Percentiles rank a stretch among this genome's conserved stretches.
Conservation (phyloP, 2,888 invertebrate genomes). For the Strigamia transsilvanica region DNA sequence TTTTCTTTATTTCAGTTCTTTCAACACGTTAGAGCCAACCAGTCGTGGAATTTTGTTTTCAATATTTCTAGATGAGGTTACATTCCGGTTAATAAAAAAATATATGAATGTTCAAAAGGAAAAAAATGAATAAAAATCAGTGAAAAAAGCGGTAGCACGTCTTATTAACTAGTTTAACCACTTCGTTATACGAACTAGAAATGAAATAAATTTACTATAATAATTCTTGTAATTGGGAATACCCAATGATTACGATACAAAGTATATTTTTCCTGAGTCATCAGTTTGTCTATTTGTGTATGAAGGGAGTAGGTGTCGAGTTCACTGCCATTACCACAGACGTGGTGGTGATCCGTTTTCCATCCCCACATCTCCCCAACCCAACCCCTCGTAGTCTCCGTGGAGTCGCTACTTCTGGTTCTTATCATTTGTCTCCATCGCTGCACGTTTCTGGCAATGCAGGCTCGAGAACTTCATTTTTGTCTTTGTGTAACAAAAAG, state of each 20-base stretch:
- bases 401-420: conserved; percentile 2
- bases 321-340: neutral
- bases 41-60: conserved; percentile 8
- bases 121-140: neutral
- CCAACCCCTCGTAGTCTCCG: neutral
- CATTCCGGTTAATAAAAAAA: conserved; percentile 1
- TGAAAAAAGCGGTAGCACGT: neutral
- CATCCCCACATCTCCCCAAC: neutral
- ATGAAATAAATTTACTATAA: neutral
- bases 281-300: neutral
- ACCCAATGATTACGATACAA: neutral
- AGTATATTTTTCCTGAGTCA: neutral
- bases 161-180: no score
- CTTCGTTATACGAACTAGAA: neutral
- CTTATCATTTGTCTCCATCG: neutral
- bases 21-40: neutral
- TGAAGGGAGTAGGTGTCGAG: conserved; percentile 2
- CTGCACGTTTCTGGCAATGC: neutral
- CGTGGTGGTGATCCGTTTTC: conserved; percentile 8
- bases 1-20: neutral
- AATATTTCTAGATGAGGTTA: neutral
- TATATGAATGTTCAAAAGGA: neutral
- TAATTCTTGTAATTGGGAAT: neutral
- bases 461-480: neutral
- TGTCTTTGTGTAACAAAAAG: neutral